Evolutionary conservation across 2,888 invertebrate species (phyloP).

Genomic region (Agrilus cyanescens): DNA sequence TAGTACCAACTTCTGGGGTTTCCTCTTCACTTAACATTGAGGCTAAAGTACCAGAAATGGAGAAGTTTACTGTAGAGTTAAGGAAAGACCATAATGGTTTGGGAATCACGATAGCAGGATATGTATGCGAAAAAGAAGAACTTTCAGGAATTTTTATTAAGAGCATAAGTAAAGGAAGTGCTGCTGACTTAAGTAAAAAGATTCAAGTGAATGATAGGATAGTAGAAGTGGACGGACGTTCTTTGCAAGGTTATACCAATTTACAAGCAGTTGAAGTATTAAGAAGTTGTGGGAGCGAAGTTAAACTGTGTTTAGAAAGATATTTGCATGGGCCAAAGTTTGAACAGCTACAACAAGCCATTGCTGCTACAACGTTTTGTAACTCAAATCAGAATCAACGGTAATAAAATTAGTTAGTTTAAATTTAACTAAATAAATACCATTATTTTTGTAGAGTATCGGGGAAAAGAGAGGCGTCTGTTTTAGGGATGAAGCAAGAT

Average conservation of each 20-base stretch:
- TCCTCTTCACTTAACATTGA: slow-evolving; percentile 20
- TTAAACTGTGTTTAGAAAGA: slow-evolving; percentile 78
- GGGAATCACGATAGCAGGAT: slow-evolving; percentile 92
- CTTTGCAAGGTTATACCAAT: slow-evolving; percentile 90
- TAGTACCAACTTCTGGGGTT: no score
- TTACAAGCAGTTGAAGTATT: slow-evolving; percentile 95
- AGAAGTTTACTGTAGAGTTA: slow-evolving; percentile 86
- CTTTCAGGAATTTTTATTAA: slow-evolving; percentile 98
- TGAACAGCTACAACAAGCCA: slow-evolving; percentile 78
- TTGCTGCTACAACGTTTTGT: slow-evolving; percentile 56
- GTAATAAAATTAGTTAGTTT: slow-evolving; percentile 24
- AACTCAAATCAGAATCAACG: slow-evolving; percentile 44
- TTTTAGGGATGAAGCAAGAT: no score
- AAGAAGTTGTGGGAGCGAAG: slow-evolving; percentile 84
- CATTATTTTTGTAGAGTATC: no score
- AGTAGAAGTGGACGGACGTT: slow-evolving; percentile 92
- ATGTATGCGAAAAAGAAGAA: slow-evolving; percentile 96
- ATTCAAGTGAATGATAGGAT: slow-evolving; percentile 97
- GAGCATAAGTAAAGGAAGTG: slow-evolving; percentile 92
- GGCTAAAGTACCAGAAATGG: slow-evolving; percentile 78
- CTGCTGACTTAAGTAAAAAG: slow-evolving; percentile 84
- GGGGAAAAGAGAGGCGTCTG: no score
- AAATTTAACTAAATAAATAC: neutral
- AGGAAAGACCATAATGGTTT: slow-evolving; percentile 88
- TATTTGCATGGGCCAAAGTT: slow-evolving; percentile 84